These are phyloP conservation scores for Harpagifer antarcticus DNA, from an alignment of 2,797 vertebrate species.

Conservation along the genomic window DNA sequence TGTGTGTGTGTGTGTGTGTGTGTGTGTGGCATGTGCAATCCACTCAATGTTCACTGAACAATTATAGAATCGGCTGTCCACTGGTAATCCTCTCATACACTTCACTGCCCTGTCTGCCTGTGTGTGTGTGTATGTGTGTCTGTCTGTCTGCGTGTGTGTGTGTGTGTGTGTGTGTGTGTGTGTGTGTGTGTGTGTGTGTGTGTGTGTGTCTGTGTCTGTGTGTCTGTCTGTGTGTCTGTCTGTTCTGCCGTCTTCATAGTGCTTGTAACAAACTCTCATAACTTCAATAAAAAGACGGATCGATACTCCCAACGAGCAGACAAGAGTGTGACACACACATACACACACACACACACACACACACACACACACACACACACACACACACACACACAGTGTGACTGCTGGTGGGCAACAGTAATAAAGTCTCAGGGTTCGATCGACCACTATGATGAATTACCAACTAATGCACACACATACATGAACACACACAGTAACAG, in stretches of 20 bases:
- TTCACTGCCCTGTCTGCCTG: conserved; percentile 74
- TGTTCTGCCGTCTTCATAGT: conserved; percentile 36
- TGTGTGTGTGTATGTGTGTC: conserved; percentile 29
- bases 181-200: conserved; percentile 57
- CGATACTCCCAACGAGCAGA: conserved; percentile 36
- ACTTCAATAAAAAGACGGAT: conserved; percentile 60
- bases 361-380: background rate
- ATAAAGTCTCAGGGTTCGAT: conserved; percentile 62
- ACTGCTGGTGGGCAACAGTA: conserved; percentile 53
- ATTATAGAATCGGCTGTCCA: conserved; percentile 74
- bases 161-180: conserved; percentile 34
- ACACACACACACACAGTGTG: background rate
- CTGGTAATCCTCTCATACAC: conserved; percentile 79
- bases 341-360: too few species aligned
- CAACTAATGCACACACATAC: background rate
- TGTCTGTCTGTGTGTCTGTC: conserved; percentile 4
- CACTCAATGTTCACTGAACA: conserved; percentile 81
- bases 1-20: conserved; percentile 21
- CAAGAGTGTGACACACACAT: conserved; percentile 1
- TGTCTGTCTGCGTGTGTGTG: conserved; percentile 61
- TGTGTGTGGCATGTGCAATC: conserved; percentile 56
- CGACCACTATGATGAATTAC: conserved; percentile 61
- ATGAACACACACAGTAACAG: background rate
- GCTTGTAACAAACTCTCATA: conserved; percentile 52
- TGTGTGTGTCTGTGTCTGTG: conserved; percentile 27